Percentiles rank a stretch among this genome's conserved stretches.
phyloP scores from a whole-genome alignment of 2,797 vertebrate species.

The Anabas testudineus region DNA sequence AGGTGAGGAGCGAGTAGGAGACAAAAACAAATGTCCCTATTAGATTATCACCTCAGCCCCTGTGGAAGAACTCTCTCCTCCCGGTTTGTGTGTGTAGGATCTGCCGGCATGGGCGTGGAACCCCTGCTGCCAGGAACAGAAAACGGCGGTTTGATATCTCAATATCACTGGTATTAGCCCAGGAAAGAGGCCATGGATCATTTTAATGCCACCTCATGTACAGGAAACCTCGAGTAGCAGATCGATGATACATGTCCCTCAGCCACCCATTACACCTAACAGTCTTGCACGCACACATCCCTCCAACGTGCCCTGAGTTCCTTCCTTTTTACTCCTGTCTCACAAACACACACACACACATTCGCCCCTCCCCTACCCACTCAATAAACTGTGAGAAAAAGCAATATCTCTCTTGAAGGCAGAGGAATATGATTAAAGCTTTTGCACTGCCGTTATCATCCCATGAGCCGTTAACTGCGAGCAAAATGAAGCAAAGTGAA shows the following conservation, averaged over 20 bases:
- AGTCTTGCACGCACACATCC: conserved; percentile 27
- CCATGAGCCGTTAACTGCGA: conserved; percentile 73
- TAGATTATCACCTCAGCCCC: conserved; percentile 76
- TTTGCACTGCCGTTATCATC: conserved; percentile 69
- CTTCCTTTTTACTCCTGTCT: conserved; percentile 15
- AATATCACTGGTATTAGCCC: conserved; percentile 74
- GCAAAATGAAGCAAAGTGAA: conserved; percentile 82
- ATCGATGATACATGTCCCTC: conserved; percentile 73
- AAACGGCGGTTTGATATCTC: conserved; percentile 73
- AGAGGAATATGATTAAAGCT: conserved; percentile 82
- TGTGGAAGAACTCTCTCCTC: conserved; percentile 62
- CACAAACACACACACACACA: conserved; percentile 14
- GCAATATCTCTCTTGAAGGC: conserved; percentile 80
- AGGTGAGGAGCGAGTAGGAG: conserved; percentile 44
- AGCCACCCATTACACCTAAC: conserved; percentile 64
- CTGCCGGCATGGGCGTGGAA: conserved; percentile 36
- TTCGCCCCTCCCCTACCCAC: conserved; percentile 35
- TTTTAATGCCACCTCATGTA: conserved; percentile 77
- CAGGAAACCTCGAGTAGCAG: conserved; percentile 65
- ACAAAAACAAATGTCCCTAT: conserved; percentile 78
- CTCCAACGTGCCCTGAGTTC: not conserved
- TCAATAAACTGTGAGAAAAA: conserved; percentile 76
- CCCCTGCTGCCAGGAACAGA: conserved; percentile 53
- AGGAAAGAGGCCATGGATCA: conserved; percentile 76
- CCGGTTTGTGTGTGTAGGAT: conserved; percentile 42